Percentiles rank a stretch among this genome's conserved stretches.
phyloP scores from a whole-genome alignment of 2,797 vertebrate species.

The Setipinna tenuifilis region DNA sequence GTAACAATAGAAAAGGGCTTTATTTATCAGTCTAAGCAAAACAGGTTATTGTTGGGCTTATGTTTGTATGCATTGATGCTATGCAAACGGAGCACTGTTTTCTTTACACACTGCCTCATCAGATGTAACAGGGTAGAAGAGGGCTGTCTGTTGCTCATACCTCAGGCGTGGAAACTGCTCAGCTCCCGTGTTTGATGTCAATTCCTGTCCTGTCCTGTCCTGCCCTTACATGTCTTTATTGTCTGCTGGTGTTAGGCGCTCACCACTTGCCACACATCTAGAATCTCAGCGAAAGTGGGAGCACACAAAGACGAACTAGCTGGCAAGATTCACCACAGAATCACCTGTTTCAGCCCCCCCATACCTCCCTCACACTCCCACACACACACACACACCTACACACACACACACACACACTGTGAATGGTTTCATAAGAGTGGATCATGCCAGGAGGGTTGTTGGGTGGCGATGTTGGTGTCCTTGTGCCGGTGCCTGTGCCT shows the following conservation, averaged over 20 bases:
- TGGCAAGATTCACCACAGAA: background rate
- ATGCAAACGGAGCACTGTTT: background rate
- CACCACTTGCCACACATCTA: background rate
- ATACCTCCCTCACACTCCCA: background rate
- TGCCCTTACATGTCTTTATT: slow-evolving; percentile 1
- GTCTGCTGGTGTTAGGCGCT: background rate
- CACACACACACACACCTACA: no score
- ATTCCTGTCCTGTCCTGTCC: slow-evolving; percentile 30
- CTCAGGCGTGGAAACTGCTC: slow-evolving; percentile 4
- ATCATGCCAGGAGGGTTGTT: background rate
- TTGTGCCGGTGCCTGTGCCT: background rate
- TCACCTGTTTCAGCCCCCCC: background rate
- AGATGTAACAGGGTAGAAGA: background rate
- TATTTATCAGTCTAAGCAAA: background rate
- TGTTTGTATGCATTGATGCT: background rate
- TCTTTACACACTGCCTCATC: background rate
- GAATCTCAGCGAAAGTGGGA: background rate
- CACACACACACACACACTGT: background rate
- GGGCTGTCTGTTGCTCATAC: background rate
- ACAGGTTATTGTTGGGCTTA: background rate
- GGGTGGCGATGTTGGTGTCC: background rate
- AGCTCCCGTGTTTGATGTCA: background rate
- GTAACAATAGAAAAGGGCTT: background rate
- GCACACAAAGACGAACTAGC: background rate
- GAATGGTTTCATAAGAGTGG: background rate